Base-by-base conservation (phyloP, 2,888 invertebrate genomes). In the Ferrisia virgata region DNA sequence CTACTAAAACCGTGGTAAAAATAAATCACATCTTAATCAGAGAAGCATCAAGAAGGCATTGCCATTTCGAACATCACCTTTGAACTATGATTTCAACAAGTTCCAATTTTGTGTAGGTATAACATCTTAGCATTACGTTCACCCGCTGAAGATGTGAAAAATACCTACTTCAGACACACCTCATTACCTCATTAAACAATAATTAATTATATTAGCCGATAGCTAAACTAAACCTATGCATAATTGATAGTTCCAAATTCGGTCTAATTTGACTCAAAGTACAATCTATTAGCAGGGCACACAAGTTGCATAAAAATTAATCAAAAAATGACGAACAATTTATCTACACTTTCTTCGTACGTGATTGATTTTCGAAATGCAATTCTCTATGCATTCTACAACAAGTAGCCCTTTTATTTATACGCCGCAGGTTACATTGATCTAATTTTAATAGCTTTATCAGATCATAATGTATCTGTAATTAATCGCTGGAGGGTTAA, bases 101-200 rank as follows among this genome's bases (percentile, higher is more conserved):
- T 53, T 53, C 53, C 53, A 22, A 5, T 2, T 53, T 22, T 22
- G 1, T 9, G 53, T 53, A 53, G n/a, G n/a, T n/a, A n/a, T n/a
- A n/a, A n/a, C n/a, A n/a, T n/a, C n/a, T n/a, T n/a, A n/a, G n/a
- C n/a, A n/a, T n/a, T n/a, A n/a, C n/a, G n/a, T n/a, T n/a, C n/a
- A n/a, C n/a, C n/a, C n/a, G n/a, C 15, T 15, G 64, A 64, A 64
- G 64, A 64, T 28, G 64, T 25, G 28, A 31, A 28, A 64, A 64
- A 64, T 64, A 64, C n/a, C n/a, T n/a, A n/a, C n/a, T 64, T 18
- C 64, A 28, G 64, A 64, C 64, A 64, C 64, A 64, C 64, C 72
- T 76, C 72, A 36, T 76, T 76, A 76, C 36, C 72, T 76, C 31
- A 76, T 76, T 76, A 76, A 76, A 36, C 72, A 76, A 76, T 36